Percentiles rank a stretch among this genome's conserved stretches.
These are phyloP conservation scores for Hydriomena furcata DNA, from an alignment of 2,888 invertebrate genomes.

Conservation along the genomic window DNA sequence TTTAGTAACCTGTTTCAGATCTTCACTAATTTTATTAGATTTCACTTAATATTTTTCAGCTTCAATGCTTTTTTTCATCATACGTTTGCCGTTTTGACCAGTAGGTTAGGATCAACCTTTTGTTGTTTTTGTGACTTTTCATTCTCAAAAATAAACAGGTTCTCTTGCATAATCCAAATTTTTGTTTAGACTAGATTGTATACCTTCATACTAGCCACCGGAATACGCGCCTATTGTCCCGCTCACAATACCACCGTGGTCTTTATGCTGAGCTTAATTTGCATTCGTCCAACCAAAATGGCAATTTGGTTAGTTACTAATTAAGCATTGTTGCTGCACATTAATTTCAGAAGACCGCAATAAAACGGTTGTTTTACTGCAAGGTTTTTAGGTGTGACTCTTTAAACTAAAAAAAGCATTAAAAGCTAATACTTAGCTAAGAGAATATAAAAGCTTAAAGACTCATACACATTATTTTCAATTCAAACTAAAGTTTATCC, in stretches of 20 bases:
- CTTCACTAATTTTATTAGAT: too few relatives aligned
- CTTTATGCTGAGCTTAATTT: constrained; percentile 33
- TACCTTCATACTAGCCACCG: constrained; percentile 6
- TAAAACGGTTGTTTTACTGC: neutral
- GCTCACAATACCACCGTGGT: constrained; percentile 25
- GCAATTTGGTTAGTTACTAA: constrained; percentile 33
- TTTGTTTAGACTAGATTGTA: constrained; percentile 18
- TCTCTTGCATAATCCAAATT: constrained; percentile 10
- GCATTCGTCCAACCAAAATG: constrained; percentile 31
- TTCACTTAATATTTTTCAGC: too few relatives aligned
- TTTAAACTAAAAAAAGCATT: too few relatives aligned
- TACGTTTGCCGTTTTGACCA: too few relatives aligned
- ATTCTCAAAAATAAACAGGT: constrained; percentile 13
- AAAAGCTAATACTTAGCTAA: too few relatives aligned
- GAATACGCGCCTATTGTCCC: constrained; percentile 27
- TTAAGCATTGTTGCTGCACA: constrained; percentile 24
- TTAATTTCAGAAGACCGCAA: constrained; percentile 17
- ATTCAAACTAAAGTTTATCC: too few relatives aligned
- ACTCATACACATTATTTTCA: too few relatives aligned
- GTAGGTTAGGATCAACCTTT: neutral
- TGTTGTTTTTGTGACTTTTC: neutral
- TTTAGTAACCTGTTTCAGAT: too few relatives aligned
- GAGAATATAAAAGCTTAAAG: too few relatives aligned
- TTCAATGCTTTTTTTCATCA: too few relatives aligned
- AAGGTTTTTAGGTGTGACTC: neutral